Evolutionary conservation across 2,888 invertebrate genomes (phyloP).

Genomic region (Erebia ligea): DNA sequence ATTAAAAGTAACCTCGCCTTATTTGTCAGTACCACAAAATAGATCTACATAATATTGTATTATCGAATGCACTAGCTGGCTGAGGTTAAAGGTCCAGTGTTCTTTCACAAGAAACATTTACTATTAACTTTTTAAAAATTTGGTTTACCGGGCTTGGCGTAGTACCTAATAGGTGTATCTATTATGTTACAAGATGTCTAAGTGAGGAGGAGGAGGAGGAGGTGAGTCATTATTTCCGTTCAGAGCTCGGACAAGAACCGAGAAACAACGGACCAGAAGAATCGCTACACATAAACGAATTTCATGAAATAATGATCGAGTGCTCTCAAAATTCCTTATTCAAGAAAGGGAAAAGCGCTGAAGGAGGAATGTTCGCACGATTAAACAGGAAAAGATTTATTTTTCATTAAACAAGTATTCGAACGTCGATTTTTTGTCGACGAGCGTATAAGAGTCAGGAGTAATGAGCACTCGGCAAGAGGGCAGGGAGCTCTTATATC

Average conservation of each 20-base stretch:
- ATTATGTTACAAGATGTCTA: background rate
- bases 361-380: slow-evolving; percentile 28
- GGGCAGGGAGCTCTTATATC: background rate
- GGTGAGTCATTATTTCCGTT: background rate
- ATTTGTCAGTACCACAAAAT: too few relatives aligned
- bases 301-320: slow-evolving; percentile 36
- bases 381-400: slow-evolving; percentile 37
- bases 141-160: too few relatives aligned
- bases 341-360: slow-evolving; percentile 26
- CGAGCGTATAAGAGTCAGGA: slow-evolving; percentile 4
- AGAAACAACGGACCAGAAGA: slow-evolving; percentile 4
- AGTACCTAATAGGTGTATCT: too few relatives aligned
- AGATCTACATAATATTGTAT: too few relatives aligned
- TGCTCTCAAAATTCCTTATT: slow-evolving; percentile 29
- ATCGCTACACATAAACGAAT: slow-evolving; percentile 27
- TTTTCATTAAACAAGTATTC: slow-evolving; percentile 27
- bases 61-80: too few relatives aligned
- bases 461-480: slow-evolving; percentile 6
- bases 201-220: too few relatives aligned
- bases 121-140: too few relatives aligned
- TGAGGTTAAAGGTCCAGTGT: too few relatives aligned
- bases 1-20: too few relatives aligned
- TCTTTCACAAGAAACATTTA: too few relatives aligned
- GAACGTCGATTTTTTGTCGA: slow-evolving; percentile 22
- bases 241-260: background rate